Evolutionary conservation across 1,140 invertebrate genomes (phyloP), one percentile per base, ranked within the genome.

Genomic region (Trachymyrmex cornetzi): DNA sequence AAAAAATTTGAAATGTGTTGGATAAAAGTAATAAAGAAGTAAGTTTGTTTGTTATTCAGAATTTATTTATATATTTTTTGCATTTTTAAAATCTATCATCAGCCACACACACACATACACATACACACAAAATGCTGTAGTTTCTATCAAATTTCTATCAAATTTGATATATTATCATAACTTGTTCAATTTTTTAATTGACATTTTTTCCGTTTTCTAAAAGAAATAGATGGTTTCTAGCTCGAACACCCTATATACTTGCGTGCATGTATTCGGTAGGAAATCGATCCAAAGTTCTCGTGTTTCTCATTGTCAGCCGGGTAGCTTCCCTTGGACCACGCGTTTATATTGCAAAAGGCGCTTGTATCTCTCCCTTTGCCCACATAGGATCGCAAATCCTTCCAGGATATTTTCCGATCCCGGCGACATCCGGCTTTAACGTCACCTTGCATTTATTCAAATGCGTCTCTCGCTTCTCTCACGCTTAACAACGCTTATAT

Each of bases 381-480:
- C 72, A 64, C 59, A 63, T 80, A 75, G 48, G 55, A 87, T 89
- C 81, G 80, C 66, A 87, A 87, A 90, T 90, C 75, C 89, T 85
- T 48, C 61, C 64, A 59, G 71, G 87, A 86, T 90, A 90, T 90
- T 90, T 90, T 90, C 86, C 80, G 89, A 87, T 89, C 84, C 71
- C 79, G 88, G 61, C 89, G 89, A 87, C 74, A 85, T 77, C 24
- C 82, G 63, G 89, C 86, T 91, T 90, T 89, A 77, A 90, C 87
- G 87, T 86, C 90, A 87, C 89, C 74, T 71, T 89, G 74, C 64
- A 85, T 77, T 85, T 85, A 67, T 86, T 77, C 61, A 77, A 75
- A 86, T 79, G 59, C 79, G 24, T 81, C 55, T 53, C 67, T 61
- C n/a, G 19, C 44, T 24, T 34, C 69, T 38, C 59, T 79, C 53